Percentiles rank a stretch among this genome's conserved stretches.
These are phyloP conservation scores for Pocillopora verrucosa DNA, from an alignment of 64 coral and sea anemone species.

Conservation along the genomic window DNA sequence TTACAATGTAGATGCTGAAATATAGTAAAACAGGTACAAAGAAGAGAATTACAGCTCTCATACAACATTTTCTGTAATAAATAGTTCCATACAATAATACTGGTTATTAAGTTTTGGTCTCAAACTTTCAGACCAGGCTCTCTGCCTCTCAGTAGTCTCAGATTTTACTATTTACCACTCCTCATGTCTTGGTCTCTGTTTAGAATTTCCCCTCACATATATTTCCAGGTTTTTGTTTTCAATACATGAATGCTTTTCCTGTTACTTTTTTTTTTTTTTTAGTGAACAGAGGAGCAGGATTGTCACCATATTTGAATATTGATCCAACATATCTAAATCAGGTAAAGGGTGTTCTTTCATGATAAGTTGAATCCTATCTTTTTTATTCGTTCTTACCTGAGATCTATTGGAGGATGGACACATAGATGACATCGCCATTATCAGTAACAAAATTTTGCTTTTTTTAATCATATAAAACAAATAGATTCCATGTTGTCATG, in stretches of 20 bases:
- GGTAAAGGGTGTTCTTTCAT: conserved; percentile 20
- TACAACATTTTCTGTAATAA: no score
- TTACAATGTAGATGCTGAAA: no score
- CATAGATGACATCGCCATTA: no score
- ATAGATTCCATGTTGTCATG: no score
- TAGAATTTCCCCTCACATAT: not conserved
- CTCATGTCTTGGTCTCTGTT: no score
- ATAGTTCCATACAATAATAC: no score
- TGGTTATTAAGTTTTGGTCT: no score
- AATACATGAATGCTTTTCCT: not conserved
- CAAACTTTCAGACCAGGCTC: no score
- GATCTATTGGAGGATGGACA: not conserved
- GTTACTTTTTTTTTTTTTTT: conserved; percentile 18
- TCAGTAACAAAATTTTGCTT: not conserved
- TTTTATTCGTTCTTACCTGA: not conserved
- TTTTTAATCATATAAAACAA: not conserved
- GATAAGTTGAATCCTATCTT: not conserved
- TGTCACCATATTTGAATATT: conserved; percentile 92
- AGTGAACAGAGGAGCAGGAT: conserved; percentile 50
- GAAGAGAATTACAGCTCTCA: no score
- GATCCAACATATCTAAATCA: conserved; percentile 91
- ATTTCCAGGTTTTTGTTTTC: not conserved
- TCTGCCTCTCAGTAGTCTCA: no score
- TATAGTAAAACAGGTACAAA: no score
- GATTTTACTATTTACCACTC: no score